These are phyloP conservation scores for Goniozus legneri DNA, from an alignment of 1,140 invertebrate genomes.

Conservation along the genomic window DNA sequence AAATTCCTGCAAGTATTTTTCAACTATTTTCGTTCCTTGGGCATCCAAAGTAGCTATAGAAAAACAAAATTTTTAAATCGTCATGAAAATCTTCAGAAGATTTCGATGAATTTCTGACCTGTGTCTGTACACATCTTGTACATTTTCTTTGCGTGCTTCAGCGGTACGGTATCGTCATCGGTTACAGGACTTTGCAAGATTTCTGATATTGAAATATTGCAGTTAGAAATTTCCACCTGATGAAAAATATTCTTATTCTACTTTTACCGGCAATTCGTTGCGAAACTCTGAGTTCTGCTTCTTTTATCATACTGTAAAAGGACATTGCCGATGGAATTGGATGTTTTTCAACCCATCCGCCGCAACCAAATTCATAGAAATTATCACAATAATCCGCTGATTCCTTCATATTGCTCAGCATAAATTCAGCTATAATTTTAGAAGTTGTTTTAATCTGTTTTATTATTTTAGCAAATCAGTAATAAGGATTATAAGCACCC, in stretches of 20 bases:
- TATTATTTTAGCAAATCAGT: background rate
- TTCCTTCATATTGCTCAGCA: conserved; percentile 30
- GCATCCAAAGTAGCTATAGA: background rate
- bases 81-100: background rate
- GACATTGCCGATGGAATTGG: conserved; percentile 53
- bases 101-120: background rate
- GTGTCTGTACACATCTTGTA: background rate
- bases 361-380: conserved; percentile 69
- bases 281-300: no score
- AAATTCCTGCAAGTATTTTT: no score
- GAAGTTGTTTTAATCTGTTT: background rate
- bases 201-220: background rate
- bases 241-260: no score
- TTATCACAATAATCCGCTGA: conserved; percentile 63
- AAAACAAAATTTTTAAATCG: background rate
- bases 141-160: background rate
- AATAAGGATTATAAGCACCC: background rate
- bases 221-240: background rate
- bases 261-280: background rate
- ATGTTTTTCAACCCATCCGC: conserved; percentile 63
- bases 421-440: background rate
- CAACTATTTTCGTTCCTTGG: background rate
- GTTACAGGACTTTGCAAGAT: background rate
- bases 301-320: background rate
- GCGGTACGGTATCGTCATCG: background rate